Conservation (phyloP, 1,140 invertebrate genomes). For the Bombus waltoni region DNA sequence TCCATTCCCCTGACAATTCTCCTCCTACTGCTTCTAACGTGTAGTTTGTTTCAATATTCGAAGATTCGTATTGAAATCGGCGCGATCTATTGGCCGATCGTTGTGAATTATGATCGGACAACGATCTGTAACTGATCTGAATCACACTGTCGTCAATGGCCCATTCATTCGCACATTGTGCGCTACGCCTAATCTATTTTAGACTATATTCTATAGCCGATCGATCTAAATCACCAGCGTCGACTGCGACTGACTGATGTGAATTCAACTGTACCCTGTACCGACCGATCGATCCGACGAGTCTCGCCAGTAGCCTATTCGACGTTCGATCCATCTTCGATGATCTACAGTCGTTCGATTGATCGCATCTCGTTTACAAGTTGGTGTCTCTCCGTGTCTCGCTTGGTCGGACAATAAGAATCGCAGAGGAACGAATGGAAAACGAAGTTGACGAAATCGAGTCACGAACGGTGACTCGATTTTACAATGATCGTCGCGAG, state of each 20-base stretch:
- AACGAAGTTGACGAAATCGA: neutral
- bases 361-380: neutral
- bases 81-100: neutral
- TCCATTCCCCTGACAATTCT: neutral
- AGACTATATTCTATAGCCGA: constrained; percentile 15
- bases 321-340: neutral
- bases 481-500: constrained; percentile 22
- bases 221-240: constrained; percentile 25
- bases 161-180: constrained; percentile 13
- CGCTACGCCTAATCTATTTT: constrained; percentile 28
- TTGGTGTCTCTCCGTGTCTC: neutral
- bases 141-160: constrained; percentile 5
- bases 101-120: neutral
- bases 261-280: neutral
- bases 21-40: neutral
- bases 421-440: no score
- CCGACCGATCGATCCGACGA: constrained; percentile 1
- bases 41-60: neutral
- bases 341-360: neutral
- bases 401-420: neutral
- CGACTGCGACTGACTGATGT: constrained; percentile 15
- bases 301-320: neutral
- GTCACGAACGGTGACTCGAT: neutral
- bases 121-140: constrained; percentile 29
- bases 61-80: neutral